Conservation (phyloP, 1,140 invertebrate species). For the Teleopsis dalmanni region DNA sequence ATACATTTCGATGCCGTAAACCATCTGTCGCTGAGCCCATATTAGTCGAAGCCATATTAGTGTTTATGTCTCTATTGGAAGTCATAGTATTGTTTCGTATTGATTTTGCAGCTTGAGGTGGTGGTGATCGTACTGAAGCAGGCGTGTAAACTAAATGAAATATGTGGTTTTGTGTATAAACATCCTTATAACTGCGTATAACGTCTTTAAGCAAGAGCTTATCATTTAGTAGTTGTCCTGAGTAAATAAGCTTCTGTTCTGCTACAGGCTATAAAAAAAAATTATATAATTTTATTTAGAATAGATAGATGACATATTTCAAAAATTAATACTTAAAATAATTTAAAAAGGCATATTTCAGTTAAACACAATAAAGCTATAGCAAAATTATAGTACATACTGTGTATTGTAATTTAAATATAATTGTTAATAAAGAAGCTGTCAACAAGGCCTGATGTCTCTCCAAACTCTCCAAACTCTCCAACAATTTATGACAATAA, state of each 20-base stretch:
- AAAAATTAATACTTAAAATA: too few species aligned
- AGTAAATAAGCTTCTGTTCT: conserved; percentile 85
- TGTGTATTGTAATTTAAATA: too few species aligned
- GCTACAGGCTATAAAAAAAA: conserved; percentile 56
- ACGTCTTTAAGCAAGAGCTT: conserved; percentile 70
- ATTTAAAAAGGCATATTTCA: too few species aligned
- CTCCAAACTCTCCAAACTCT: too few species aligned
- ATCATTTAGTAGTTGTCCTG: conserved; percentile 77
- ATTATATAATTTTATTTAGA: too few species aligned
- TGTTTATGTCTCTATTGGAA: conserved; percentile 7
- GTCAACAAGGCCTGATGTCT: too few species aligned
- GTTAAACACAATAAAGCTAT: too few species aligned
- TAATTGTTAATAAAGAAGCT: too few species aligned
- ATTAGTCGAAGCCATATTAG: conserved; percentile 14
- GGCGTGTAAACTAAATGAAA: conserved; percentile 74
- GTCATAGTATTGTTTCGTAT: too few species aligned
- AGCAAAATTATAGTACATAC: too few species aligned
- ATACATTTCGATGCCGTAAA: conserved; percentile 41
- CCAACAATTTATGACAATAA: too few species aligned
- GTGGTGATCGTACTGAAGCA: conserved; percentile 24
- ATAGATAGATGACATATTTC: too few species aligned
- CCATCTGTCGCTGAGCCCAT: conserved; percentile 28
- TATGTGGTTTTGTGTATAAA: conserved; percentile 59
- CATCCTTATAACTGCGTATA: conserved; percentile 62
- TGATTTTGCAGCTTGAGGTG: conserved; percentile 16